Evolutionary conservation across 2,888 invertebrate genomes (phyloP).

Genomic region (Meiosimyza decipiens): DNA sequence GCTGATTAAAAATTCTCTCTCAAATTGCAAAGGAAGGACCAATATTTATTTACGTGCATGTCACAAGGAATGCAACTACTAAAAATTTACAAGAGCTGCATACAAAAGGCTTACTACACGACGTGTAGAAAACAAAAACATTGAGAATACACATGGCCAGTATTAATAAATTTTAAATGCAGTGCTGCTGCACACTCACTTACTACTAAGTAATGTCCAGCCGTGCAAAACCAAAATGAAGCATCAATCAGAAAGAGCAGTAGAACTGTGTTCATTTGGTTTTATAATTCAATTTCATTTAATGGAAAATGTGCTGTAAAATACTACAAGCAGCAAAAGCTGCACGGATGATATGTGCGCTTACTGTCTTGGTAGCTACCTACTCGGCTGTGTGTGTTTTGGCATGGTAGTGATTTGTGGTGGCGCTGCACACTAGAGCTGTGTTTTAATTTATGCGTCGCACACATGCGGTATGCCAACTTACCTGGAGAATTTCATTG

Average conservation of each 20-base stretch:
- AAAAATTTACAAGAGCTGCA: neutral
- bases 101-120: neutral
- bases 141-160: conserved; percentile 10
- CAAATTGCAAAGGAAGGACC: neutral
- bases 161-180: conserved; percentile 27
- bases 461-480: conserved; percentile 38
- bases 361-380: neutral
- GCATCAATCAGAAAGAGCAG: neutral
- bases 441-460: conserved; percentile 2
- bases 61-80: too few relatives aligned
- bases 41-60: too few relatives aligned
- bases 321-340: neutral
- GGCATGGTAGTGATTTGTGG: neutral
- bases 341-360: neutral
- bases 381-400: neutral
- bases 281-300: conserved; percentile 28
- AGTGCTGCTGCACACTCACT: neutral
- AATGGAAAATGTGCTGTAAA: neutral
- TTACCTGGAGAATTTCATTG: conserved; percentile 67
- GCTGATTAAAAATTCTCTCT: conserved; percentile 2
- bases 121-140: neutral
- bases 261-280: conserved; percentile 23
- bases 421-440: neutral
- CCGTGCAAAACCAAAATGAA: neutral
- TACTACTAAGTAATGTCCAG: neutral